Conservation (phyloP, 35 echinoderm and acorn worm genomes). For the Eucidaris tribuloides region DNA sequence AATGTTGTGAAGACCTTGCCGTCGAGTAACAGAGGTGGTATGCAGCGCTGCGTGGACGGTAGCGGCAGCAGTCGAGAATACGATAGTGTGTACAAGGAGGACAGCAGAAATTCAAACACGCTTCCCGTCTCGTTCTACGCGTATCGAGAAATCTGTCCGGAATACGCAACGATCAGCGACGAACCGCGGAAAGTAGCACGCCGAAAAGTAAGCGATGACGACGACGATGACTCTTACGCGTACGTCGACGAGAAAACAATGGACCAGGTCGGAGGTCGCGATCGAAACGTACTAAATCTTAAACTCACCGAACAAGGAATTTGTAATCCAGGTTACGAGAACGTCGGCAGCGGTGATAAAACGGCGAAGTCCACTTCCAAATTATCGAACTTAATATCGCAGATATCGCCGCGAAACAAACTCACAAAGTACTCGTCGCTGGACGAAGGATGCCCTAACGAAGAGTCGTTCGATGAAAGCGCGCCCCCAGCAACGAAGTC, state of each 20-base stretch:
- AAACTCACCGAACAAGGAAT: not conserved
- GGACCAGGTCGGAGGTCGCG: not conserved
- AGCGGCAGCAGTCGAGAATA: not conserved
- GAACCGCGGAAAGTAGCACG: not conserved
- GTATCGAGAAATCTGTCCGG: too few species aligned
- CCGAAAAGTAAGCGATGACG: not conserved
- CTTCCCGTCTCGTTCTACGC: not conserved
- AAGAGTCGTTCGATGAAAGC: not conserved
- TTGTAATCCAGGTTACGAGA: not conserved
- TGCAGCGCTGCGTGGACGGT: not conserved
- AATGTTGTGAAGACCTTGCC: not conserved
- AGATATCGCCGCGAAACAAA: not conserved
- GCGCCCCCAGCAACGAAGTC: not conserved
- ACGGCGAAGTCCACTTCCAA: not conserved
- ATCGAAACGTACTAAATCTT: not conserved
- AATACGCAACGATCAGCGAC: not conserved
- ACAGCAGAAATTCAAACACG: not conserved
- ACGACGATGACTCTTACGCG: not conserved
- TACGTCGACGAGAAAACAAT: constrained; percentile 5
- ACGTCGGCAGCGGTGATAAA: not conserved
- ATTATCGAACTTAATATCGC: not conserved
- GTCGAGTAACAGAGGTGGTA: not conserved
- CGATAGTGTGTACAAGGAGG: constrained; percentile 5
- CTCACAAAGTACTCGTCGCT: not conserved
- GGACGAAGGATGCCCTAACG: not conserved